Percentiles rank a stretch among this genome's conserved stretches.
Evolutionary conservation across 2,888 invertebrate genomes (phyloP).

Genomic region (Trichopoda pennipes): DNA sequence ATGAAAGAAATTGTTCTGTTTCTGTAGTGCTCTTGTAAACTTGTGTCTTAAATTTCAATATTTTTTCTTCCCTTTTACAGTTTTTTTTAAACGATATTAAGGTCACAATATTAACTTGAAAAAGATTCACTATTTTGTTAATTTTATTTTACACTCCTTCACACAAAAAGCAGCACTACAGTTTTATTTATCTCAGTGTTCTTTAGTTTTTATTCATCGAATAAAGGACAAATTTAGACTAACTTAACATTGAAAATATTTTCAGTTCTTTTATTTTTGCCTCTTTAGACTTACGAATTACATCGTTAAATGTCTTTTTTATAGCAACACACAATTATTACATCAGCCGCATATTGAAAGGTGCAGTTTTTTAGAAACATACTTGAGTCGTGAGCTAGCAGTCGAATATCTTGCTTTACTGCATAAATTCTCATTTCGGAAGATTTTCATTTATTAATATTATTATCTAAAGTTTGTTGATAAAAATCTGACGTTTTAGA

Average conservation of each 20-base stretch:
- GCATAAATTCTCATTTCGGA: too few species aligned
- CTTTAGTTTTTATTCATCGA: background rate
- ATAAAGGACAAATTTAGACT: background rate
- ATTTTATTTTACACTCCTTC: background rate
- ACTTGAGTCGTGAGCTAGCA: too few species aligned
- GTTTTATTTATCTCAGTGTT: background rate
- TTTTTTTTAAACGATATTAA: constrained; percentile 18
- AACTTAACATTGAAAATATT: background rate
- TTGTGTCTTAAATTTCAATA: constrained; percentile 19
- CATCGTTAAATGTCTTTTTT: too few species aligned
- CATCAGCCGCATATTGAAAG: too few species aligned
- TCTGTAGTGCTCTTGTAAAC: constrained; percentile 3
- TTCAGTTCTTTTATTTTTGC: background rate
- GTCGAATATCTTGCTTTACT: too few species aligned
- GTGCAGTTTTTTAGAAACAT: too few species aligned
- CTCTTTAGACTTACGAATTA: too few species aligned
- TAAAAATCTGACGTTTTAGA: too few species aligned
- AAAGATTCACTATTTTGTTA: constrained; percentile 37
- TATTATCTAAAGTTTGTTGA: too few species aligned
- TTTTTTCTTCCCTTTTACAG: background rate
- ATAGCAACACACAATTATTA: too few species aligned
- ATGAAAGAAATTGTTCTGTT: constrained; percentile 8
- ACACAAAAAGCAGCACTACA: background rate
- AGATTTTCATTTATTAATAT: too few species aligned
- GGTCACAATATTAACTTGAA: constrained; percentile 44